Evolutionary conservation across 2,113 vertebrate species (phyloP).

Genomic region (Lophotis ruficrista): DNA sequence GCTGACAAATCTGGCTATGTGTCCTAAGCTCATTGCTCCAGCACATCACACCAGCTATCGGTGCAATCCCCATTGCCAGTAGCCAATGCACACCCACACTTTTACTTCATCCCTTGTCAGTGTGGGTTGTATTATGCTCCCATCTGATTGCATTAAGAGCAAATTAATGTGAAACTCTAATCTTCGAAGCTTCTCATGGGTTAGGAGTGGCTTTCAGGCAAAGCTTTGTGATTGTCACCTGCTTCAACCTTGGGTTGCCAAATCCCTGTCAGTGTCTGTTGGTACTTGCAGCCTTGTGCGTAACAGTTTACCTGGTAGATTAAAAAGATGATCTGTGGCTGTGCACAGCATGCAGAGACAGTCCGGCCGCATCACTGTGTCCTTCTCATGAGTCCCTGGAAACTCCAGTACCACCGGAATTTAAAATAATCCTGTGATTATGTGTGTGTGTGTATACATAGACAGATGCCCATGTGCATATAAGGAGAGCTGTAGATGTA

Average conservation of each 20-base stretch:
- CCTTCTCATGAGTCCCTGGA: neutral
- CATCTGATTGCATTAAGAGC: neutral
- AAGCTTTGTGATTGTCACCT: neutral
- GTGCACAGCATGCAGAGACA: neutral
- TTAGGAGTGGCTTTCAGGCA: neutral
- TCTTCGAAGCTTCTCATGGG: neutral
- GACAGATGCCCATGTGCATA: neutral
- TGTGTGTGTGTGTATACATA: neutral
- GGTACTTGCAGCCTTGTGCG: neutral
- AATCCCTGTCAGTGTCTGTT: neutral
- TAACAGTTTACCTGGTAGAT: neutral
- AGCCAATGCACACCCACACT: neutral
- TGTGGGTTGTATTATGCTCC: neutral
- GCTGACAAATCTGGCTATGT: neutral
- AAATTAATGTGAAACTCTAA: neutral
- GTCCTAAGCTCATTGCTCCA: neutral
- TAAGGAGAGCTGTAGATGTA: neutral
- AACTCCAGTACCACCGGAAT: neutral
- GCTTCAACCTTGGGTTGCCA: neutral
- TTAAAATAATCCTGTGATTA: neutral
- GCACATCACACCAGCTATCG: fast-evolving
- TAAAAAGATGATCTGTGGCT: neutral
- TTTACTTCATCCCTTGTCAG: neutral
- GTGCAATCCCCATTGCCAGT: neutral
- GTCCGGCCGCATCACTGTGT: neutral